phyloP scores from a whole-genome alignment of 2,888 invertebrate species.

The Ellobium chinense region DNA sequence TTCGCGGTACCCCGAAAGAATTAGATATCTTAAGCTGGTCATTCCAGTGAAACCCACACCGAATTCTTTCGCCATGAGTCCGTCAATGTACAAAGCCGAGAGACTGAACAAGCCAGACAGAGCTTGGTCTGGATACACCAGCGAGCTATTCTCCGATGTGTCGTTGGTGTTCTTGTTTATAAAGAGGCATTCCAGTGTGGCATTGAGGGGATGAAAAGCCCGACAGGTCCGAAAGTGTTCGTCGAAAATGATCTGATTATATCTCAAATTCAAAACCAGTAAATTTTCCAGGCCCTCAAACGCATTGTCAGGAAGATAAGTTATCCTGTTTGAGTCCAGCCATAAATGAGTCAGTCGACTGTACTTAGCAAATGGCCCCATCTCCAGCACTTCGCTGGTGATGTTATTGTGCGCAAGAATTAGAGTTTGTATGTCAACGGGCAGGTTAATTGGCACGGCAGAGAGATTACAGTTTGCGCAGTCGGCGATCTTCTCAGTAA shows the following conservation, averaged over 20 bases:
- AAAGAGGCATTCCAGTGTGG: not conserved
- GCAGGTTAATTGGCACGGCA: conserved; percentile 2
- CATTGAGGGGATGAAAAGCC: conserved; percentile 19
- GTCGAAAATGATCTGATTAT: conserved; percentile 20
- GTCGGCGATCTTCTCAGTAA: too few relatives aligned
- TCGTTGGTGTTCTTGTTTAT: conserved; percentile 21
- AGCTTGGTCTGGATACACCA: conserved; percentile 34
- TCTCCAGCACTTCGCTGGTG: not conserved
- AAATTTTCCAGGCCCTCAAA: conserved; percentile 21
- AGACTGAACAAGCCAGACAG: conserved; percentile 26
- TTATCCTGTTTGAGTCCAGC: conserved; percentile 28
- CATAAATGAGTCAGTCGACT: not conserved
- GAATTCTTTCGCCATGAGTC: conserved; percentile 6
- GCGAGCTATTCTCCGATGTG: not conserved
- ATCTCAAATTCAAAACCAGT: not conserved
- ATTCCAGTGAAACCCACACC: not conserved
- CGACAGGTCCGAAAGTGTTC: not conserved
- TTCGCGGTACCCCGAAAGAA: not conserved
- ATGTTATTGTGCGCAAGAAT: conserved; percentile 14
- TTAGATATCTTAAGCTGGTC: conserved; percentile 17
- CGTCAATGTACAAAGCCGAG: conserved; percentile 31
- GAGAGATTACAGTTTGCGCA: not conserved
- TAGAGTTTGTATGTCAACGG: conserved; percentile 1
- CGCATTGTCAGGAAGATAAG: not conserved
- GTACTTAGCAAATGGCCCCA: conserved; percentile 8